Evolutionary conservation across 1,140 invertebrate species (phyloP), one percentile per base, ranked within the genome.

Genomic region (Drosophila jambulina): DNA sequence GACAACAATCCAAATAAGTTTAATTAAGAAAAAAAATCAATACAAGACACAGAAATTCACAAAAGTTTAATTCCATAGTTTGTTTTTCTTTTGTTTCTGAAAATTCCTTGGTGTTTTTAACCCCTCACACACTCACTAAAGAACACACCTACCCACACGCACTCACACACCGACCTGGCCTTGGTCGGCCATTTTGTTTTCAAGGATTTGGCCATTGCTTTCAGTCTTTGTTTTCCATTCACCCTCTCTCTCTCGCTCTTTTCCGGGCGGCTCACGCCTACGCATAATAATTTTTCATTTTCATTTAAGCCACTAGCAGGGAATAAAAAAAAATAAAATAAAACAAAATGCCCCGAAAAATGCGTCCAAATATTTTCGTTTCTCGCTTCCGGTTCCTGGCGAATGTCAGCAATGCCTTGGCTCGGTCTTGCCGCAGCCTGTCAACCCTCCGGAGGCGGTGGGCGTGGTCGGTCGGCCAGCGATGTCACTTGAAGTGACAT

Each of bases 221-320:
- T 43, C 40, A 54, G 51, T 43, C 38, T 68, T 75, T 78, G 64
- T 57, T 69, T 75, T 75, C 62, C 54, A 70, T 61, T 43, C 36
- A 23, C 5, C 15, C 45, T 25, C 4, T 23, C n/a, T 32, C 19
- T 4, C 27, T 32, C n/a, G 9, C 17, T 15, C 27, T 10, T 38
- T 58, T 45, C 64, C 71, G 45, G 57, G 49, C 43, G 34, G 49
- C 48, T 32, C 61, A 69, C 83, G 80, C 84, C 84, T 78, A 90
- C 84, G 84, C 84, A 88, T 88, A 88, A 88, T 77, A 86, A 88
- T 83, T 88, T 91, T 91, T 77, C 77, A 80, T 81, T 83, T 80
- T 74, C 49, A 57, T 74, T 62, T 42, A 51, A 70, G 60, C 38
- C 57, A 42, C 43, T 27, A 45, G 40, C 49, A 43, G 78, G 43